These are phyloP conservation scores for Callaeas wilsoni DNA, from an alignment of 2,113 vertebrate genomes.

Conservation along the genomic window DNA sequence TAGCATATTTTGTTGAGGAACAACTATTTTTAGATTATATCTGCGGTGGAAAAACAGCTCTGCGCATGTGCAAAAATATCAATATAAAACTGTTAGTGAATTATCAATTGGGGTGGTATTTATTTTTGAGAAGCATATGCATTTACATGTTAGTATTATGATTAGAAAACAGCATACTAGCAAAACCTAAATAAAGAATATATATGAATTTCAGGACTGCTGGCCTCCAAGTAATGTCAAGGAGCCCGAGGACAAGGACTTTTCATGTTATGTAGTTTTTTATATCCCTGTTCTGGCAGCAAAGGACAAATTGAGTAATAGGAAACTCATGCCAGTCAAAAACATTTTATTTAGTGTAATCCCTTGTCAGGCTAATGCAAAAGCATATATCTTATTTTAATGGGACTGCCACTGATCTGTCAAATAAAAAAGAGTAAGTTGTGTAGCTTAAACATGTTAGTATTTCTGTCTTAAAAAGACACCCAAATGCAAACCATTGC, in stretches of 20 bases:
- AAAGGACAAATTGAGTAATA: slow-evolving; percentile 64
- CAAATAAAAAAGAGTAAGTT: slow-evolving; percentile 32
- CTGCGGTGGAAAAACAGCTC: neutral
- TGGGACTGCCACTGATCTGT: slow-evolving; percentile 53
- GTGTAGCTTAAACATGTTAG: neutral
- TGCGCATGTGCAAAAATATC: neutral
- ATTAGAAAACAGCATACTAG: neutral
- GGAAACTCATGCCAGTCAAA: slow-evolving; percentile 62
- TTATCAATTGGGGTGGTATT: neutral
- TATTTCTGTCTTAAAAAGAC: neutral
- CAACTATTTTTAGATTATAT: neutral
- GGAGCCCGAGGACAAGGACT: neutral
- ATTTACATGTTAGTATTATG: neutral
- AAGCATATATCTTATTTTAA: slow-evolving; percentile 58
- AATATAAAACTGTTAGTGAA: neutral
- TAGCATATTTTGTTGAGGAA: neutral
- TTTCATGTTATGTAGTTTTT: slow-evolving; percentile 1
- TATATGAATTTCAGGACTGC: neutral
- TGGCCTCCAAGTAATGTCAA: neutral
- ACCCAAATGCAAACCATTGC: neutral
- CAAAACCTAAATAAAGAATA: neutral
- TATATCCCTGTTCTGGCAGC: slow-evolving; percentile 48
- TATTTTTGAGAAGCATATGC: neutral
- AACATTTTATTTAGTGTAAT: slow-evolving; percentile 64
- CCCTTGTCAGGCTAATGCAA: slow-evolving; percentile 55